Evolutionary conservation across 2,797 vertebrate genomes (phyloP).

Genomic region (Pitangus sulphuratus): DNA sequence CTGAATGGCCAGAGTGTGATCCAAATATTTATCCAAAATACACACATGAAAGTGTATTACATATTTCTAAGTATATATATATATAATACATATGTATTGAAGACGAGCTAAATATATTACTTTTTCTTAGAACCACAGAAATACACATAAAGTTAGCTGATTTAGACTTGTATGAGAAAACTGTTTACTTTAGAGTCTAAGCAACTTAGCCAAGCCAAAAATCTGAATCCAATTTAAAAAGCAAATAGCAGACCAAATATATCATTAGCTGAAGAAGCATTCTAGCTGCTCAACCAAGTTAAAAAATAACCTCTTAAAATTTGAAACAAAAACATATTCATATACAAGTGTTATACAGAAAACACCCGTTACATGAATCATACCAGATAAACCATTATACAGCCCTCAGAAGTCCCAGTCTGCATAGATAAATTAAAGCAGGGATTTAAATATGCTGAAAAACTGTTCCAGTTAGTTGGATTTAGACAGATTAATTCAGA

Average conservation of each 20-base stretch:
- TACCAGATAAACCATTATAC: not conserved
- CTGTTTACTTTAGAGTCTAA: not conserved
- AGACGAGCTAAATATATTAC: not conserved
- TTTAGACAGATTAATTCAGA: not conserved
- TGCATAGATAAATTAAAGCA: not conserved
- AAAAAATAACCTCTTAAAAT: not conserved
- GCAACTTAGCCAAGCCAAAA: not conserved
- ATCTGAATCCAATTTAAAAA: slow-evolving; percentile 41
- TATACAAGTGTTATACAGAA: not conserved
- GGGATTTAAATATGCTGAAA: not conserved
- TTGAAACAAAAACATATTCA: not conserved
- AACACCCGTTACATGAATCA: not conserved
- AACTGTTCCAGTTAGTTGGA: not conserved
- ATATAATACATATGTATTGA: not conserved
- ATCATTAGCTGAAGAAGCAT: not conserved
- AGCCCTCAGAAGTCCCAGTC: not conserved
- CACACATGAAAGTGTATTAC: not conserved
- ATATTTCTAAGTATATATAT: not conserved
- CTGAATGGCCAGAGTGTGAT: not conserved
- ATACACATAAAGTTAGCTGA: not conserved
- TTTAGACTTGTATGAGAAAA: slow-evolving; percentile 25
- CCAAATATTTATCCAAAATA: not conserved
- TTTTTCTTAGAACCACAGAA: not conserved
- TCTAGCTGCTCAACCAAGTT: not conserved
- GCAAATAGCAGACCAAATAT: slow-evolving; percentile 17